Base-by-base conservation (phyloP, 92 coral and sea anemone species). In the Zoanthus solanderi region DNA sequence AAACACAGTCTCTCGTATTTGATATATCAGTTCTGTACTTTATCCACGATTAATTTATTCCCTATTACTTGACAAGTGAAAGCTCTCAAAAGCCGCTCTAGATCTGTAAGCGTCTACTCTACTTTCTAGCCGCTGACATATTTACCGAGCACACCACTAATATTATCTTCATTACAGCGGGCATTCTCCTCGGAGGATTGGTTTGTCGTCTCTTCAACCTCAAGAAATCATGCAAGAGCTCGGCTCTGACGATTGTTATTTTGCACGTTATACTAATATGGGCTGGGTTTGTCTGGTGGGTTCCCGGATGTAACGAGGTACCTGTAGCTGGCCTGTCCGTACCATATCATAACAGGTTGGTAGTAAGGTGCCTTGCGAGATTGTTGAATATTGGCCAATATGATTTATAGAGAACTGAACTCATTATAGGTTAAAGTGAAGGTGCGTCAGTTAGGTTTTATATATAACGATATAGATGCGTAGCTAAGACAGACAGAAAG, bases 301-400 rank as follows among this genome's bases (percentile, higher is more conserved):
- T 77, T 1, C 82, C 82, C 29, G 82, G 82, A 77, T 77, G 82
- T 77, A 34, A 44, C 0, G 82, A 77, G 10, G 82, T 54, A 9
- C 68, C 82, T 6, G 12, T 77, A 13, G 82, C 82, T 15, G 82
- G 82, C 67, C 14, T 77, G n/a, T 52, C 82, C 42, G 34, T 31
- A 16, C 89, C 84, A 0, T 86, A 85, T 74, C 47, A 31, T 32
- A 84, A 63, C 71, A 84, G 79, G 88, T 71, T 32, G 6, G 75
- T 69, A 0, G 14, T 23, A 17, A 2, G 2, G 29, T 7, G 2
- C 15, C 17, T 65, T 8, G 9, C 71, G n/a, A 53, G 15, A 53
- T 9, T 14, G 58, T 53, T 53, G 11, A 53, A 53, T 53, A 54
- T 15, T 3, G 60, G 11, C 60, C 60, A 54, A 54, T 15, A 54